Base-by-base conservation (phyloP, 2,113 vertebrate species). In the Nestor notabilis region DNA sequence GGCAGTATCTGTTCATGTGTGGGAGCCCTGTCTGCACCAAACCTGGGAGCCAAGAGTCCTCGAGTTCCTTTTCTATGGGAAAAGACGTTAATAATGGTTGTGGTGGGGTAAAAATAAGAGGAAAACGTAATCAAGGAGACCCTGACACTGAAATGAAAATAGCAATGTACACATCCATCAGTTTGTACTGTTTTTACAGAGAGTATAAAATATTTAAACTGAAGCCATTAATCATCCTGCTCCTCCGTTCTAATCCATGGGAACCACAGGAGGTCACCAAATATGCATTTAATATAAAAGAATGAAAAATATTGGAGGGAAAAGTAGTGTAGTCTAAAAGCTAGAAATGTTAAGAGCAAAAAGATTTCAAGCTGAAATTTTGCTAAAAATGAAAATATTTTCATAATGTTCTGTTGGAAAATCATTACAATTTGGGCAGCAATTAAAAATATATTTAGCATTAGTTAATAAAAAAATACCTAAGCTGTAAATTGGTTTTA, bases 201-300 rank as follows among this genome's bases (percentile, higher is more conserved):
- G 88, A 95, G 87, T 93, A 94, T 96, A 91, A 97, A 97, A 97
- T 96, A 97, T 96, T 96, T 96, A 95, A 96, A 85, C 78, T 93
- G 87, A 94, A 94, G 85, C 60, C 31, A 69, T 97, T 96, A 96
- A 95, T 97, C 96, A 97, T 88, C 87, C 52, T 77, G 78, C 69
- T 94, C 46, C 82, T 96, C 92, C 90, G 75, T 94, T 95, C 90
- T 94, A 94, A 93, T 96, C 78, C 95, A 86, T 96, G 95, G 95
- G 95, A 96, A 95, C 96, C 95, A 97, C 96, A 97, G 95, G 95
- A 97, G 94, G 93, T 95, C 94, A 95, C 96, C 94, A 97, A 95
- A 97, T 94, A 93, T 95, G 91, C 94, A 83, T 97, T 97, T 93
- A 95, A 89, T 95, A 95, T 93, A 92, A 97, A 95, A 93, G 97